Percentiles rank a stretch among this genome's conserved stretches.
Evolutionary conservation across 2,113 vertebrate species (phyloP).

Genomic region (Gobio gobio): DNA sequence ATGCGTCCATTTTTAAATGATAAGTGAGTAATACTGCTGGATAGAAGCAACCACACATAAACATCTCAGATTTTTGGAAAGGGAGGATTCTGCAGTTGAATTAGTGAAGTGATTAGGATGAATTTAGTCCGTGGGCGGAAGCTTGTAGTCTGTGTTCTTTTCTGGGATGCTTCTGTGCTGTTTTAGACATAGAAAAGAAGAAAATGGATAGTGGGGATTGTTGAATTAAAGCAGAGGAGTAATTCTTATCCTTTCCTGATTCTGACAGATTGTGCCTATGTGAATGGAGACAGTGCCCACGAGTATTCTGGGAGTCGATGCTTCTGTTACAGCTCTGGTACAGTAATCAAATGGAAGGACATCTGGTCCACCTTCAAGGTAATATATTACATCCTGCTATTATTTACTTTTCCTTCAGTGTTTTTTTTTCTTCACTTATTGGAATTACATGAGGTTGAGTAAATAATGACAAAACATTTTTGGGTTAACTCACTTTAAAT

Average conservation of each 20-base stretch:
- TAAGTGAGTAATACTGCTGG: neutral
- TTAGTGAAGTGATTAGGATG: neutral
- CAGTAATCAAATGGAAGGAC: slow-evolving; percentile 63
- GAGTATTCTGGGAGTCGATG: slow-evolving; percentile 56
- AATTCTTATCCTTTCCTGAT: neutral
- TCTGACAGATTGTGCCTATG: slow-evolving; percentile 59
- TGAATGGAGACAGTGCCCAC: slow-evolving; percentile 44
- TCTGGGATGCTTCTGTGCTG: neutral
- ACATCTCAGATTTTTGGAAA: neutral
- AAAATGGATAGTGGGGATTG: neutral
- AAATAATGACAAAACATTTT: too few relatives aligned
- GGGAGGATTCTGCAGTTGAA: neutral
- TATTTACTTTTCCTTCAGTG: slow-evolving; percentile 22
- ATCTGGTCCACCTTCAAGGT: slow-evolving; percentile 67
- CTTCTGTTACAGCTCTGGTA: slow-evolving; percentile 61
- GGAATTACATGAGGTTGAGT: neutral
- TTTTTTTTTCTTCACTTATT: neutral
- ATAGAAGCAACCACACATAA: neutral
- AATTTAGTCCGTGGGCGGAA: slow-evolving; percentile 5
- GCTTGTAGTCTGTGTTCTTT: neutral
- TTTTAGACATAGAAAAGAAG: neutral
- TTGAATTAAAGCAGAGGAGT: slow-evolving; percentile 12
- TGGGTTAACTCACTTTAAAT: neutral
- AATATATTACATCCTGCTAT: neutral
- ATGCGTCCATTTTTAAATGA: neutral